Conservation (phyloP, 2,888 invertebrate species). For the Zonitis immaculata region DNA sequence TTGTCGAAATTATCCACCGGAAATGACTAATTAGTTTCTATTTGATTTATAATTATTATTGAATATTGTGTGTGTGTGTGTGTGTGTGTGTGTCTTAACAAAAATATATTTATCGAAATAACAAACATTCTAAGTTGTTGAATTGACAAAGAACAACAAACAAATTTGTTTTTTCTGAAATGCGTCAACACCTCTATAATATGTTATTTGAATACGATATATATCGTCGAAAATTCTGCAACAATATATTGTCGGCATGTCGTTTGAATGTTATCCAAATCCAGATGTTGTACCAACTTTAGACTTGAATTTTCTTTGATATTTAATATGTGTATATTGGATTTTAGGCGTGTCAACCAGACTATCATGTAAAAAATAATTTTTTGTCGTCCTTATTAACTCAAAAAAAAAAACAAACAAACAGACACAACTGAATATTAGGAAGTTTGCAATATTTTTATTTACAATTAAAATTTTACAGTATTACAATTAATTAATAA, state of each 20-base stretch:
- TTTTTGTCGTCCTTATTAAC: background rate
- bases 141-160: background rate
- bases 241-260: constrained; percentile 14
- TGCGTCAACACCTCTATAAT: constrained; percentile 28
- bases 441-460: constrained; percentile 24
- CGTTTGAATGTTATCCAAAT: constrained; percentile 3
- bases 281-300: constrained; percentile 11
- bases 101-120: too few species aligned
- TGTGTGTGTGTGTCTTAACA: too few species aligned
- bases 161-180: background rate
- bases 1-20: constrained; percentile 35
- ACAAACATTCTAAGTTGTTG: too few species aligned
- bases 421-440: constrained; percentile 23
- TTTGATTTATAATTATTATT: background rate
- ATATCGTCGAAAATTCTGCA: constrained; percentile 16
- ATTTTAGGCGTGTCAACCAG: constrained; percentile 28
- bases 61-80: too few species aligned
- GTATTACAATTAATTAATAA: constrained; percentile 28
- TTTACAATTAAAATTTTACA: constrained; percentile 34
- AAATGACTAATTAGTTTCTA: background rate
- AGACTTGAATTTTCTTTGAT: constrained; percentile 17
- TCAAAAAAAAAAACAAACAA: too few species aligned
- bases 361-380: constrained; percentile 22
- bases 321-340: constrained; percentile 16
- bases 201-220: constrained; percentile 8